Evolutionary conservation across 2,797 vertebrate genomes (phyloP), one percentile per base, ranked within the genome.

Genomic region (Dendrocincla tyrannina): DNA sequence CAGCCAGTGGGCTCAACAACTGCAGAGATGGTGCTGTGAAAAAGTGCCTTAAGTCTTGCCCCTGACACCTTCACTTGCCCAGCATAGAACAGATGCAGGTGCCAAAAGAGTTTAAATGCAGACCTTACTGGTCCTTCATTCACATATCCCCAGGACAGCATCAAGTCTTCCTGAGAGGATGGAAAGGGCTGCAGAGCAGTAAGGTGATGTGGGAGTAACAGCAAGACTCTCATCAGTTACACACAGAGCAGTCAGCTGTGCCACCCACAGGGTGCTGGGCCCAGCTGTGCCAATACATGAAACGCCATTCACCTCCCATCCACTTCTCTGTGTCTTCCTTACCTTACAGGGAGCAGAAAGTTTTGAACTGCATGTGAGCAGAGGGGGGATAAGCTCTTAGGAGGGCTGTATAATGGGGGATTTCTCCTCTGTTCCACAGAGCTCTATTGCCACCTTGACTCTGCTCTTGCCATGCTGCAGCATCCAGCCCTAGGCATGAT

Each of bases 181-280:
- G 25, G 70, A 39, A 80, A 49, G 41, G 37, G 41, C 64, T 86
- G 79, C 72, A 70, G 75, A 80, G 78, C 67, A 55, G 55, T 16
- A 76, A 55, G 53, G 6, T 35, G 10, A 2, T 30, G 13, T 12
- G 18, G 32, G 22, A 28, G 35, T 10, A 20, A 46, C 44, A 64
- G 63, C 17, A 53, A 69, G 39, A 37, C 50, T 39, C 52, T 55
- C 11, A 5, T 7, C 33, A 44, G 35, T 3, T 27, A 47, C 50
- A 28, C 39, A 17, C 28, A 33, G 22, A 0, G 0, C 3, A 4
- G 17, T 1, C 8, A 2, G 25, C 16, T 64, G 30, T 80, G 37
- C 18, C 53, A 49, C 22, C 23, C 52, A n/a, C 3, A 16, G 37
- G 32, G 52, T 58, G 13, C 69, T 59, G 56, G 41, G 30, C 14